Conservation (phyloP, 2,888 invertebrate genomes). For the Caenorhabditis sulstoni region DNA sequence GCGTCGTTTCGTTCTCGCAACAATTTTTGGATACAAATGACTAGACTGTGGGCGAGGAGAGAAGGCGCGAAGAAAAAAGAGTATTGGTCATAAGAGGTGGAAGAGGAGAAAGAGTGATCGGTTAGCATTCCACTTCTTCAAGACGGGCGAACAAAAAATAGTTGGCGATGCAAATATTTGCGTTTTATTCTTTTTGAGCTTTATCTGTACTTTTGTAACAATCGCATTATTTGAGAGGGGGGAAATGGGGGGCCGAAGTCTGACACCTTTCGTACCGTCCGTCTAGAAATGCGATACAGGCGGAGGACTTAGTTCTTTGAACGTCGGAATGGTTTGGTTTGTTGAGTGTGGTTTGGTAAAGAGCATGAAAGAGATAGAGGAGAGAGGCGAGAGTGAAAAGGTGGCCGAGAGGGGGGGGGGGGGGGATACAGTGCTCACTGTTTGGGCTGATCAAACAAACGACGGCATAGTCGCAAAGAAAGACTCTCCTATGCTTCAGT, state of each 20-base stretch:
- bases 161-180: slow-evolving; percentile 24
- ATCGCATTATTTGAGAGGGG: too few relatives aligned
- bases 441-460: slow-evolving; percentile 46
- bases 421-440: slow-evolving; percentile 25
- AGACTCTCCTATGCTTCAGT: slow-evolving; percentile 23
- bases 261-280: too few relatives aligned
- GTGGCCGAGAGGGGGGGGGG: neutral
- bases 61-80: slow-evolving; percentile 6
- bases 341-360: slow-evolving; percentile 39
- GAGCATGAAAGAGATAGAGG: slow-evolving; percentile 18
- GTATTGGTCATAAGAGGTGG: slow-evolving; percentile 20
- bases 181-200: slow-evolving; percentile 10
- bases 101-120: neutral
- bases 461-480: slow-evolving; percentile 30
- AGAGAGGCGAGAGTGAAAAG: too few relatives aligned
- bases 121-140: slow-evolving; percentile 12
- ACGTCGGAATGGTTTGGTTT: slow-evolving; percentile 20
- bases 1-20: slow-evolving; percentile 12
- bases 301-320: slow-evolving; percentile 32
- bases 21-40: slow-evolving; percentile 5
- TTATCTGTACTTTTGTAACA: neutral
- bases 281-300: neutral
- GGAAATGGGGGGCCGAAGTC: too few relatives aligned
- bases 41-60: slow-evolving; percentile 41
- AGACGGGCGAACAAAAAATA: too few relatives aligned